Evolutionary conservation across 2,113 vertebrate genomes (phyloP).

Genomic region (Salvelinus alpinus): DNA sequence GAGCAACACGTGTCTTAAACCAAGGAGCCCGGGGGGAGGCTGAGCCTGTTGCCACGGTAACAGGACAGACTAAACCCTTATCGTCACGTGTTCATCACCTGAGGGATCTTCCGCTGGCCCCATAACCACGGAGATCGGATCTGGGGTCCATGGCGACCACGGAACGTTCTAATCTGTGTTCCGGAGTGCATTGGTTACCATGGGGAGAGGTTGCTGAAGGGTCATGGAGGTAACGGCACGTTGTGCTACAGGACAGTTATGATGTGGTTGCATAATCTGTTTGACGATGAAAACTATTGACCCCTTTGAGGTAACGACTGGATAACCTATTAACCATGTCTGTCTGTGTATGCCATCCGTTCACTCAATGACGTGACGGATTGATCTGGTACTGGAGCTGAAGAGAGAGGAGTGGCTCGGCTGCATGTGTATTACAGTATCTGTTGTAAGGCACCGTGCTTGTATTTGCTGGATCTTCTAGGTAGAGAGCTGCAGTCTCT

Average conservation of each 20-base stretch:
- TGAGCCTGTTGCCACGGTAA: constrained; percentile 62
- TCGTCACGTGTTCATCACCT: constrained; percentile 32
- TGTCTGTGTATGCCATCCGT: no score
- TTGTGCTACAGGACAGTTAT: background rate
- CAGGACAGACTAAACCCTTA: constrained; percentile 14
- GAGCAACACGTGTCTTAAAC: no score
- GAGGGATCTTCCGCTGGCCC: constrained; percentile 50
- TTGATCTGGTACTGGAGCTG: no score
- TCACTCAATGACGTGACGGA: no score
- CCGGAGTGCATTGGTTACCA: background rate
- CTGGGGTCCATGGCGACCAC: constrained; percentile 10
- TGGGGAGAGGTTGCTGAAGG: background rate
- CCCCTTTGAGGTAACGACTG: no score
- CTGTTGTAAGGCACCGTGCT: background rate
- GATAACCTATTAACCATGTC: no score
- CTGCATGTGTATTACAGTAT: no score
- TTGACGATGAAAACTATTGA: no score
- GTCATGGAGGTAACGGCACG: no score
- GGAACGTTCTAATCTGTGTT: background rate
- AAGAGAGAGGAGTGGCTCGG: no score
- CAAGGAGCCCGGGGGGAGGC: no score
- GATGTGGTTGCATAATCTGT: no score
- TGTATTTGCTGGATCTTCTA: background rate
- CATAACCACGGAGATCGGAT: constrained; percentile 60
- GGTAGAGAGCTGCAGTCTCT: background rate